Evolutionary conservation across 2,888 invertebrate species (phyloP).

Genomic region (Axea sp.): DNA sequence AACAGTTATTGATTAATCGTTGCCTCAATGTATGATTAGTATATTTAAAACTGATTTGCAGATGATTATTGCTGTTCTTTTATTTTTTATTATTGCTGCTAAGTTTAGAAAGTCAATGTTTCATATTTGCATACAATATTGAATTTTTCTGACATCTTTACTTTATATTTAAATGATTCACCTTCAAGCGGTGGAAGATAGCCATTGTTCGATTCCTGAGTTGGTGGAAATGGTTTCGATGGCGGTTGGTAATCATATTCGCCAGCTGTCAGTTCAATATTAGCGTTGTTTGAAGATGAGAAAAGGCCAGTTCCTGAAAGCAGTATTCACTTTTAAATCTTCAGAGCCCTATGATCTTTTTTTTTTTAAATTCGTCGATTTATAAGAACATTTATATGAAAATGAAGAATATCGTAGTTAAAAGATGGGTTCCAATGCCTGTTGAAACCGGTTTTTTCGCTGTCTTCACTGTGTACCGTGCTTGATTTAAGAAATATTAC

Average conservation of each 20-base stretch:
- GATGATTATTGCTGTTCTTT: no score
- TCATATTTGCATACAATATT: no score
- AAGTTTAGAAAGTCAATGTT: no score
- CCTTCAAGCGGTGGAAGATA: conserved; percentile 70
- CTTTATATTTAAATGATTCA: no score
- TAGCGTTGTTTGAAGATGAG: conserved; percentile 52
- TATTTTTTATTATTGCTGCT: no score
- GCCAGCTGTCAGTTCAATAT: conserved; percentile 63
- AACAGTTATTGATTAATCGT: no score
- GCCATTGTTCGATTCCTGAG: conserved; percentile 62
- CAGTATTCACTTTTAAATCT: not conserved
- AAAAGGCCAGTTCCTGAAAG: conserved; percentile 62
- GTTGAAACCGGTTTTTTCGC: conserved; percentile 17
- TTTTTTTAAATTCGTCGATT: not conserved
- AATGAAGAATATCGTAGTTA: conserved; percentile 4
- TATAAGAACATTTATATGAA: conserved; percentile 6
- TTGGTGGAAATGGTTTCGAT: conserved; percentile 42
- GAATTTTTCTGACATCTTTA: no score
- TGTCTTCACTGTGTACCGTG: not conserved
- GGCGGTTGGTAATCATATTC: conserved; percentile 59
- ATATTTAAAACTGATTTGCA: no score
- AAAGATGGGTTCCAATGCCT: conserved; percentile 13
- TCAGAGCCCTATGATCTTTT: no score
- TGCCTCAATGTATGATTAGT: no score
- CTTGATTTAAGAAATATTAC: conserved; percentile 17